Evolutionary conservation across 1,140 invertebrate species (phyloP).

Genomic region (Euwallacea fornicatus): DNA sequence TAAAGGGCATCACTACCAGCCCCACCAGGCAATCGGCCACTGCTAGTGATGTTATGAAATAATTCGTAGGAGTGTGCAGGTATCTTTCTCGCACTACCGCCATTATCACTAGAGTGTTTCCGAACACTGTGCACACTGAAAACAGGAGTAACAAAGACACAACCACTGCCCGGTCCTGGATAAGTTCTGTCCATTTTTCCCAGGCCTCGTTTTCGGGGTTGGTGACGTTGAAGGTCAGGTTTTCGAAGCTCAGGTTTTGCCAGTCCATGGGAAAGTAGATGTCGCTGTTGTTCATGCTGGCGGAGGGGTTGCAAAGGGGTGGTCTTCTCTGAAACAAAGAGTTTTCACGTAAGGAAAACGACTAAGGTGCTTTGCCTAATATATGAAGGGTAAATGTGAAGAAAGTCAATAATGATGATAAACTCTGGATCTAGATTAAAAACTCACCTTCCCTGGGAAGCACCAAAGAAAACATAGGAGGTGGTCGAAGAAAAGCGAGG

Average conservation of each 20-base stretch:
- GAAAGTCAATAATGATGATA: neutral
- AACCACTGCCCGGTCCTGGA: slow-evolving; percentile 73
- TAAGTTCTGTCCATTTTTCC: slow-evolving; percentile 63
- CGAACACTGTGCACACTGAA: slow-evolving; percentile 92
- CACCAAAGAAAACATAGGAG: neutral
- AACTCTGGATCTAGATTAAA: too few species aligned
- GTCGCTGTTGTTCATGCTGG: slow-evolving; percentile 26
- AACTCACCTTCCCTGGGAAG: too few species aligned
- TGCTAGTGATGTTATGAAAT: slow-evolving; percentile 97
- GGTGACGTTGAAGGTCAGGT: slow-evolving; percentile 39
- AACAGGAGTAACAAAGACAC: slow-evolving; percentile 86
- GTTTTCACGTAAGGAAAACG: neutral
- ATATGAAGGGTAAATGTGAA: neutral
- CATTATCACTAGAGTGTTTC: slow-evolving; percentile 94
- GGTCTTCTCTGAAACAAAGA: slow-evolving; percentile 34
- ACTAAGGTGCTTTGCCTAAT: neutral
- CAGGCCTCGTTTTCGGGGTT: slow-evolving; percentile 48
- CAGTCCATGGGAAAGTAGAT: slow-evolving; percentile 17
- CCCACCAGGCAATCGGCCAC: slow-evolving; percentile 96
- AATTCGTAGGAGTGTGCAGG: slow-evolving; percentile 94
- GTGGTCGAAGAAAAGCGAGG: neutral
- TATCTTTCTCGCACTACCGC: slow-evolving; percentile 88
- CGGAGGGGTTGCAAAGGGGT: neutral
- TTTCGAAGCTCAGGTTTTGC: slow-evolving; percentile 32
- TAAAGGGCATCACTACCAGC: slow-evolving; percentile 96